Percentiles rank a stretch among this genome's conserved stretches.
Evolutionary conservation across 2,113 vertebrate species (phyloP).

Genomic region (Gambusia holbrooki): DNA sequence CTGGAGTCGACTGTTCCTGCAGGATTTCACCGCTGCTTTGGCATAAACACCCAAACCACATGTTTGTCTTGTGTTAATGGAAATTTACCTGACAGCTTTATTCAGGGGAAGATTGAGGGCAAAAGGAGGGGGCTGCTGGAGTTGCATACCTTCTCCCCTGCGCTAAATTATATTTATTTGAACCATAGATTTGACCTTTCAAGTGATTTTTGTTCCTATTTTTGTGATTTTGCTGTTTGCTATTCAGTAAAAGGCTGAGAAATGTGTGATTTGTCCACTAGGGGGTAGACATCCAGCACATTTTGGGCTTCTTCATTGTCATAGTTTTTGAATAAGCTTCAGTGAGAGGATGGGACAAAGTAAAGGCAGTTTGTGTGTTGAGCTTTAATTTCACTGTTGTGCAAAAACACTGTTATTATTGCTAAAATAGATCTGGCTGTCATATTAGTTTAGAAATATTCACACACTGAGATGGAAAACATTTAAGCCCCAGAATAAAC

Average conservation of each 20-base stretch:
- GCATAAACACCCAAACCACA: slow-evolving; percentile 52
- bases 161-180: slow-evolving; percentile 1
- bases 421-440: slow-evolving; percentile 1
- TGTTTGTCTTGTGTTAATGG: slow-evolving; percentile 52
- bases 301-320: slow-evolving; percentile 14
- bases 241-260: slow-evolving; percentile 2
- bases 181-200: background rate
- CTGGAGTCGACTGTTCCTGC: slow-evolving; percentile 21
- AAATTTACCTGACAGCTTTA: slow-evolving; percentile 55
- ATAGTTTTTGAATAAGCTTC: slow-evolving; percentile 24
- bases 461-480: slow-evolving; percentile 25
- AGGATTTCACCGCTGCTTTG: slow-evolving; percentile 31
- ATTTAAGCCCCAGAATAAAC: slow-evolving; percentile 38
- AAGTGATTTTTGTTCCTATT: background rate
- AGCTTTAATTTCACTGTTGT: slow-evolving; percentile 17
- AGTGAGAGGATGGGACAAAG: slow-evolving; percentile 26
- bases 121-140: slow-evolving; percentile 8
- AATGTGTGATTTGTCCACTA: slow-evolving; percentile 69
- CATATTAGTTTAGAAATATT: background rate
- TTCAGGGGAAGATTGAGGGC: slow-evolving; percentile 22
- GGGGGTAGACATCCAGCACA: slow-evolving; percentile 76
- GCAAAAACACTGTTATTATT: slow-evolving; percentile 1
- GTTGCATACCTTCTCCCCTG: slow-evolving; percentile 2
- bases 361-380: slow-evolving; percentile 13
- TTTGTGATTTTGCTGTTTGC: background rate